These are phyloP conservation scores for Melikaiella ostensackeni DNA, from an alignment of 2,888 invertebrate species.

Conservation along the genomic window DNA sequence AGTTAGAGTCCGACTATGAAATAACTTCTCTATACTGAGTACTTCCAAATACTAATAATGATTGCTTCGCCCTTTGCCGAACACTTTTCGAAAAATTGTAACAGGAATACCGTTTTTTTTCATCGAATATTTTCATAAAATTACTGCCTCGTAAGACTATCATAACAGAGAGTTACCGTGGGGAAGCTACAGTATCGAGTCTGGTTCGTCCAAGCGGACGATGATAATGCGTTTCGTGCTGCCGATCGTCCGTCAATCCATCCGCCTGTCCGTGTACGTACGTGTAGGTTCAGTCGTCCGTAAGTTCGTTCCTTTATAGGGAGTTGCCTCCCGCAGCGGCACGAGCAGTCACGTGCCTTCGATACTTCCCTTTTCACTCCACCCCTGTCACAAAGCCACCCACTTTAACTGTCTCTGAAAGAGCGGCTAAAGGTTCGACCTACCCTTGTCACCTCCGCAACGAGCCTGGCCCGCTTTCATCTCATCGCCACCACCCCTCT, in stretches of 20 bases:
- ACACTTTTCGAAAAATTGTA: background rate
- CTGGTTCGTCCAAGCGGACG: constrained; percentile 41
- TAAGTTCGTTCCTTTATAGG: constrained; percentile 54
- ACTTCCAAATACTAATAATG: background rate
- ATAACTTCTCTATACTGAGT: background rate
- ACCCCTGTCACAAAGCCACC: constrained; percentile 71
- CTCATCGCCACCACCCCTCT: constrained; percentile 54
- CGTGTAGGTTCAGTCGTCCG: constrained; percentile 44
- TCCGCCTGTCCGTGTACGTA: constrained; percentile 49
- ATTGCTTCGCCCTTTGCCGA: background rate
- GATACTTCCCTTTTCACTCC: constrained; percentile 57
- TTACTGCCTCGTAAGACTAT: background rate
- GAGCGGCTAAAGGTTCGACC: constrained; percentile 53
- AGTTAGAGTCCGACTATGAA: constrained; percentile 21
- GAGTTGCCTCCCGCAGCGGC: constrained; percentile 58
- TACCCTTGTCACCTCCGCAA: constrained; percentile 69
- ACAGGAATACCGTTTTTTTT: background rate
- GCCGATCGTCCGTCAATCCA: constrained; percentile 65
- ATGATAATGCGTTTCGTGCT: constrained; percentile 67
- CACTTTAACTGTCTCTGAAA: constrained; percentile 69
- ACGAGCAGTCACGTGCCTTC: constrained; percentile 72
- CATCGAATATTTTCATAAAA: background rate
- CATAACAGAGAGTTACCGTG: background rate
- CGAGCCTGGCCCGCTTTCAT: constrained; percentile 61
- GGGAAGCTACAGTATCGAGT: constrained; percentile 19